Base-by-base conservation (phyloP, 2,888 invertebrate genomes). In the Habroteleia sp. region DNA sequence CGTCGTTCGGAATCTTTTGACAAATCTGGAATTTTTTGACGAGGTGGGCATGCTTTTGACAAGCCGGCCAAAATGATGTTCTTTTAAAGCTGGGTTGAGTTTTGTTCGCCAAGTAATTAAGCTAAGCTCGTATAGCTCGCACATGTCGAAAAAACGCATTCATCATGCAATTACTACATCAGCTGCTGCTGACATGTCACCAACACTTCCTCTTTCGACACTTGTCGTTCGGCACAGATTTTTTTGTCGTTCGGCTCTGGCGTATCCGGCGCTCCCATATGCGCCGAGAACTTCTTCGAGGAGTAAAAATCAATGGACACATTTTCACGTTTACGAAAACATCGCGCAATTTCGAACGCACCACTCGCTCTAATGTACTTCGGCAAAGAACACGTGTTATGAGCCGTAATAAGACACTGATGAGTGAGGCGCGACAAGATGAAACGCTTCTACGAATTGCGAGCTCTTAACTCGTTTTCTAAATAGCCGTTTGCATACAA, bases 221-320 rank as follows among this genome's bases (percentile, higher is more conserved):
- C 74, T 74, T 77, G 74, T 77, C 77, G 71, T 71, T 72, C 71
- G 46, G 52, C 74, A 69, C 35, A 35, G n/a, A 71, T 48, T 71
- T 74, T 77, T 77, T 74, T n/a, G n/a, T n/a, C n/a, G 60, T 56
- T 27, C 44, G 16, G 31, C 52, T 37, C 54, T n/a, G 48, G 54
- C 48, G 65, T 65, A 71, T 74, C 73, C 74, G 56, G 65, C 33
- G 44, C 10, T 56, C 56, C 29, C 73, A 74, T 69, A 54, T 68
- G 60, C 46, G 27, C 46, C 42, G 17, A 17, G 14, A 10, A 58
- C 65, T 76, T 62, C 66, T 76, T 71, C 58, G 52, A 60, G 68
- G 63, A 44, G 72, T 74, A 73, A 71, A 80, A 78, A 78, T 78
- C 77, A 58, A 77, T 76, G 73, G 54, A 74, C 56, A 58, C 62